Evolutionary conservation across 2,113 vertebrate genomes (phyloP).

Genomic region (Hymenochirus boettgeri): DNA sequence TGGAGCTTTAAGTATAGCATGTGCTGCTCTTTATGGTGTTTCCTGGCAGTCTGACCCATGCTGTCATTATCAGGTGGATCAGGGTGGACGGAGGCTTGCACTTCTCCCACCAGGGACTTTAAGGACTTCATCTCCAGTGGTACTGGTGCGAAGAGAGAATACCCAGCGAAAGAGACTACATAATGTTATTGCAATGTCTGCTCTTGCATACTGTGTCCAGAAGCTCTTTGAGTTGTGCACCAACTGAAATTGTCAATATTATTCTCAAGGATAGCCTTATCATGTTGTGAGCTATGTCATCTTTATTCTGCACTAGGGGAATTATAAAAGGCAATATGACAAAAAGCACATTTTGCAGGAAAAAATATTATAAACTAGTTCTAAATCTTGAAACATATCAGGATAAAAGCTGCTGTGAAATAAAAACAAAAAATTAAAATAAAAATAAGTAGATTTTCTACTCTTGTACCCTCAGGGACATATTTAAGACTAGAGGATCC

Average conservation of each 20-base stretch:
- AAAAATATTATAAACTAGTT: too few species aligned
- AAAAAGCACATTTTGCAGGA: too few species aligned
- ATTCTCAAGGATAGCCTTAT: too few species aligned
- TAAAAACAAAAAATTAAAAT: too few species aligned
- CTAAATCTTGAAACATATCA: too few species aligned
- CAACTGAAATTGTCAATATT: background rate
- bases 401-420: too few species aligned
- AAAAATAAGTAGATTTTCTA: too few species aligned
- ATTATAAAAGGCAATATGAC: too few species aligned
- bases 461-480: too few species aligned
- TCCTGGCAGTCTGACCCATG: conserved; percentile 35
- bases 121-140: conserved; percentile 23
- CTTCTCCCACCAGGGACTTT: conserved; percentile 23
- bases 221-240: background rate
- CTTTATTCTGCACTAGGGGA: too few species aligned
- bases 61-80: conserved; percentile 30
- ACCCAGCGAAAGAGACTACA: conserved; percentile 28
- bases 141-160: conserved; percentile 14
- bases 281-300: too few species aligned
- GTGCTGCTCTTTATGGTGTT: conserved; percentile 29
- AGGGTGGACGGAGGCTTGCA: conserved; percentile 8
- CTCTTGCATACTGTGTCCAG: conserved; percentile 16
- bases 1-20: conserved; percentile 10
- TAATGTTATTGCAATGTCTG: conserved; percentile 26
- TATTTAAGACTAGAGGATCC: too few species aligned